These are phyloP conservation scores for Papilio dardanus DNA, from an alignment of 1,140 invertebrate species.

Conservation along the genomic window DNA sequence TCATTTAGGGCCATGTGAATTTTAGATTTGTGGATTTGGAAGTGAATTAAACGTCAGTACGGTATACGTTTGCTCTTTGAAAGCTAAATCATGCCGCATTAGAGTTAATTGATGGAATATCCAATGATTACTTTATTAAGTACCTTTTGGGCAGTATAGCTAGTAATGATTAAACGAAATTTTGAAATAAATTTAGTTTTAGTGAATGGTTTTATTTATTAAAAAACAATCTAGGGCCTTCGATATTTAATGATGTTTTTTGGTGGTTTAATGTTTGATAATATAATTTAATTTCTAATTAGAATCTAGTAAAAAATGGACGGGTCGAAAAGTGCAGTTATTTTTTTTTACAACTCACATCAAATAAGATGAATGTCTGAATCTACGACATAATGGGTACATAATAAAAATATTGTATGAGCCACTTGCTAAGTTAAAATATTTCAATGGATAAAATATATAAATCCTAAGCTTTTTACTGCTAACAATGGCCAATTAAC, in stretches of 20 bases:
- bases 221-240: too few relatives aligned
- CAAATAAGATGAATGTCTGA: too few relatives aligned
- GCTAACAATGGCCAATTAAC: slow-evolving; percentile 16
- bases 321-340: too few relatives aligned
- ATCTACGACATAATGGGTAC: too few relatives aligned
- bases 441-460: background rate
- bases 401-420: too few relatives aligned
- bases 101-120: slow-evolving; percentile 3
- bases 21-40: slow-evolving; percentile 15
- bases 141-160: background rate
- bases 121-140: background rate
- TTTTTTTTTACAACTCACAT: too few relatives aligned
- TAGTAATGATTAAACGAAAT: background rate
- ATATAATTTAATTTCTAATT: too few relatives aligned
- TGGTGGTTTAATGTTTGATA: too few relatives aligned
- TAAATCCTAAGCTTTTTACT: background rate
- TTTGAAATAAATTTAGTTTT: background rate
- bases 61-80: background rate
- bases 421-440: too few relatives aligned
- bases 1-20: background rate
- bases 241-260: too few relatives aligned
- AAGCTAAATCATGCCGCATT: slow-evolving; percentile 13
- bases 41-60: background rate
- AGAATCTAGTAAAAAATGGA: too few relatives aligned
- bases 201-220: too few relatives aligned